phyloP scores from a whole-genome alignment of 2,888 invertebrate genomes.

The Drosophila conformis region DNA sequence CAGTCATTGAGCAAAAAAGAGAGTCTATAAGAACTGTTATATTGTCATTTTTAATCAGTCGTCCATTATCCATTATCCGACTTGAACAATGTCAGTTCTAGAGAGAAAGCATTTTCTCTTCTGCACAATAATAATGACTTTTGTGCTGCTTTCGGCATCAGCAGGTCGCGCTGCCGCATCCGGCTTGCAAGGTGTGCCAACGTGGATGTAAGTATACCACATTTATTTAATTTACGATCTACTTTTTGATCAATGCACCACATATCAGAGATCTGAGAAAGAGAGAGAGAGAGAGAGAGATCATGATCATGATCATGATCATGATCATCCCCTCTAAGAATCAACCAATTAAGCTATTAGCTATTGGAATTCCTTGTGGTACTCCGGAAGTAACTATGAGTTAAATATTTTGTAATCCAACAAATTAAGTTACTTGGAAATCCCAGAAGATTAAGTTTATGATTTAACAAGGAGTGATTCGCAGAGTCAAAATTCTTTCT shows the following conservation, averaged over 20 bases:
- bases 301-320: not conserved
- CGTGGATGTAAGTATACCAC: conserved; percentile 84
- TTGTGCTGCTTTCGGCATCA: conserved; percentile 75
- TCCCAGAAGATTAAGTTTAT: not conserved
- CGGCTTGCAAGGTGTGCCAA: conserved; percentile 84
- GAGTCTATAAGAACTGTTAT: conserved; percentile 17
- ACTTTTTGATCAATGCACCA: not conserved
- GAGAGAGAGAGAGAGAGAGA: not conserved
- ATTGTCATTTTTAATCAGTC: conserved; percentile 20
- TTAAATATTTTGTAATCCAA: no score
- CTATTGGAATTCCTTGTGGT: not conserved
- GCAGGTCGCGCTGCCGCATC: conserved; percentile 72
- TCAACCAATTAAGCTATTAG: not conserved
- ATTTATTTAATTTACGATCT: not conserved
- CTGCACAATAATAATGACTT: conserved; percentile 81
- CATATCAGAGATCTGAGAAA: not conserved
- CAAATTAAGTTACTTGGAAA: not conserved
- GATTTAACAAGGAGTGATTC: no score
- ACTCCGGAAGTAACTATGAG: no score
- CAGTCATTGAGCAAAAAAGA: conserved; percentile 6
- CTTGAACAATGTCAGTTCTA: conserved; percentile 81
- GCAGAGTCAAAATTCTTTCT: no score
- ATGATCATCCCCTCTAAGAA: not conserved
- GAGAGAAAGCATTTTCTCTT: conserved; percentile 83
- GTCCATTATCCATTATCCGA: conserved; percentile 21